Conservation (phyloP, 2,113 vertebrate species). For the Odocoileus virginianus region DNA sequence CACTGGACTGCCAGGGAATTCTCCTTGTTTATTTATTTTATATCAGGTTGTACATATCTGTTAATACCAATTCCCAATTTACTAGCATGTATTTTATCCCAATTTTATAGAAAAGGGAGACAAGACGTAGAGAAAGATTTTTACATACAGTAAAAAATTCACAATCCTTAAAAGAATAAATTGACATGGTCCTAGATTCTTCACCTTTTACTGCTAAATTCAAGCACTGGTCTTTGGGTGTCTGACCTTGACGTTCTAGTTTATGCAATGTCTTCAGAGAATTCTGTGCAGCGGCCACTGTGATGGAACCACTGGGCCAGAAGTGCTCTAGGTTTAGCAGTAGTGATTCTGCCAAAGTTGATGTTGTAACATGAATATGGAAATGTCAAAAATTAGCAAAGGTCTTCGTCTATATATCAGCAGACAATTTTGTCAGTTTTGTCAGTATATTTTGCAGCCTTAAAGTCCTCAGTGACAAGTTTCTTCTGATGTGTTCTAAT, state of each 20-base stretch:
- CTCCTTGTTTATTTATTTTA: not conserved
- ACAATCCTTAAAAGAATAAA: not conserved
- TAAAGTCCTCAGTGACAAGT: slow-evolving; percentile 55
- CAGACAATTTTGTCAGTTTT: not conserved
- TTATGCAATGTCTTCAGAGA: slow-evolving; percentile 86
- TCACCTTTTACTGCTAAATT: slow-evolving; percentile 85
- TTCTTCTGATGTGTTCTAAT: not conserved
- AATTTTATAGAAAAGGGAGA: not conserved
- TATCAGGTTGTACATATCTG: not conserved
- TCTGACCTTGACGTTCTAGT: slow-evolving; percentile 87
- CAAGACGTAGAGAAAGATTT: not conserved
- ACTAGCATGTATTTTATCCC: not conserved
- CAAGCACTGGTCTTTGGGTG: slow-evolving; percentile 85
- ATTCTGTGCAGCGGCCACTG: slow-evolving; percentile 88
- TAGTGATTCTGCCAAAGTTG: slow-evolving; percentile 86
- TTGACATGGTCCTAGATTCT: slow-evolving; percentile 81
- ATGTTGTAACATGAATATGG: slow-evolving; percentile 78
- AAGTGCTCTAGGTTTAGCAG: slow-evolving; percentile 84
- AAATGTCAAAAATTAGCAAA: slow-evolving; percentile 80
- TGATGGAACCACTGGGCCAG: slow-evolving; percentile 85
- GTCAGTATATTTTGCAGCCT: slow-evolving; percentile 30
- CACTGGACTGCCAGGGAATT: not conserved
- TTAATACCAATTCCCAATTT: not conserved
- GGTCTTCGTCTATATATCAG: slow-evolving; percentile 31
- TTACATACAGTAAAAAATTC: not conserved